Evolutionary conservation across 2,888 invertebrate genomes (phyloP).

Genomic region (Torymus tubicola): DNA sequence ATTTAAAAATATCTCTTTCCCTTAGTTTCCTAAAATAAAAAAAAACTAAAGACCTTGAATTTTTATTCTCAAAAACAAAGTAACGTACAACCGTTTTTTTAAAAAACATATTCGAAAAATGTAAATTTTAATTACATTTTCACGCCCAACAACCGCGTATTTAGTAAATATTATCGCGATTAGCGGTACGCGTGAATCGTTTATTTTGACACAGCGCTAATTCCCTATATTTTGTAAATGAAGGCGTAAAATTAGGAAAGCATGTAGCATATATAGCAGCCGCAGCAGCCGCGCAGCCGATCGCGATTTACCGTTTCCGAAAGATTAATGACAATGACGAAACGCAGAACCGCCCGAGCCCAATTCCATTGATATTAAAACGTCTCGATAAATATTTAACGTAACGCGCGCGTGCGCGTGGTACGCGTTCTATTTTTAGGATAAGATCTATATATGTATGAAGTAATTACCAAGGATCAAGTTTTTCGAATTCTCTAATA

Average conservation of each 20-base stretch:
- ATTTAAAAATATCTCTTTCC: no score
- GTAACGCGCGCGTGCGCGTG: background rate
- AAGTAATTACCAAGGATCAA: background rate
- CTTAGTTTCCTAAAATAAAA: no score
- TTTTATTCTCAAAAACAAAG: no score
- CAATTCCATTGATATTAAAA: slow-evolving; percentile 10
- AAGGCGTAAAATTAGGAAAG: slow-evolving; percentile 6
- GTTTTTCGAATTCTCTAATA: no score
- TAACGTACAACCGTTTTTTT: no score
- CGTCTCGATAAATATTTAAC: slow-evolving; percentile 26
- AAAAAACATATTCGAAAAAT: no score
- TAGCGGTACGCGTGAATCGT: background rate
- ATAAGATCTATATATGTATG: background rate
- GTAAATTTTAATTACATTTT: no score
- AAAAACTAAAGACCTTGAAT: no score
- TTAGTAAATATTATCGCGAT: background rate
- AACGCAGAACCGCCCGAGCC: background rate
- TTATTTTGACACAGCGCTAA: background rate
- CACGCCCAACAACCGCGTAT: no score
- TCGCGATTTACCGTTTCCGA: no score
- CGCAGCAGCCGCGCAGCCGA: background rate
- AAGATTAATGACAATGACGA: slow-evolving; percentile 27
- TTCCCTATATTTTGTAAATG: background rate
- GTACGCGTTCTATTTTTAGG: slow-evolving; percentile 12
- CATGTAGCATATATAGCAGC: no score